Evolutionary conservation across 2,113 vertebrate genomes (phyloP).

Genomic region (Galemys pyrenaicus): DNA sequence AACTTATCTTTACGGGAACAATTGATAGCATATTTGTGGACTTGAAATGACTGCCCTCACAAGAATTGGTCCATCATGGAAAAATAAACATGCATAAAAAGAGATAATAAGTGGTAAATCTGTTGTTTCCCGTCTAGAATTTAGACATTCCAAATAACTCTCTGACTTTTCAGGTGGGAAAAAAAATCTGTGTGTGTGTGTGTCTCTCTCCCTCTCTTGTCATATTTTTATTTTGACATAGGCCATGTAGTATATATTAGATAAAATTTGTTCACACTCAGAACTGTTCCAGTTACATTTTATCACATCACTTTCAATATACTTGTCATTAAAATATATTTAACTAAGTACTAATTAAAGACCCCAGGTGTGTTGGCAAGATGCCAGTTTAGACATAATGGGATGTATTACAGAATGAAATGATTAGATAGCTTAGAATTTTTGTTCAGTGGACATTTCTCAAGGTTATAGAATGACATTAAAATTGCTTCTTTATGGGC

Average conservation of each 20-base stretch:
- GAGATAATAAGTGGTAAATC: not conserved
- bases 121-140: not conserved
- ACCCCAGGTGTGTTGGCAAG: not conserved
- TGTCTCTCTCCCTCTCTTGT: not conserved
- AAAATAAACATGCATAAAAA: not conserved
- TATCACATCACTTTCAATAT: slow-evolving; percentile 19
- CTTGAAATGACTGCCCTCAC: not conserved
- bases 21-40: not conserved
- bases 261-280: slow-evolving; percentile 11
- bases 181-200: not conserved
- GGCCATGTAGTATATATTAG: not conserved
- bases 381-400: slow-evolving; percentile 7
- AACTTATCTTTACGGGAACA: not conserved
- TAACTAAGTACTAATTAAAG: slow-evolving; percentile 34
- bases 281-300: slow-evolving; percentile 27
- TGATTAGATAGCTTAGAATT: not conserved
- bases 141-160: not conserved
- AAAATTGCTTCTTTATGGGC: not conserved
- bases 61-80: slow-evolving; percentile 14
- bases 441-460: not conserved
- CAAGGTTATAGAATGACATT: not conserved
- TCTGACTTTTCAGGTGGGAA: not conserved
- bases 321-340: slow-evolving; percentile 21
- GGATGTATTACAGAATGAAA: slow-evolving; percentile 34
- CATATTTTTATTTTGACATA: slow-evolving; percentile 22